Evolutionary conservation across 2,797 vertebrate genomes (phyloP).

Genomic region (Sebastes flavidus): DNA sequence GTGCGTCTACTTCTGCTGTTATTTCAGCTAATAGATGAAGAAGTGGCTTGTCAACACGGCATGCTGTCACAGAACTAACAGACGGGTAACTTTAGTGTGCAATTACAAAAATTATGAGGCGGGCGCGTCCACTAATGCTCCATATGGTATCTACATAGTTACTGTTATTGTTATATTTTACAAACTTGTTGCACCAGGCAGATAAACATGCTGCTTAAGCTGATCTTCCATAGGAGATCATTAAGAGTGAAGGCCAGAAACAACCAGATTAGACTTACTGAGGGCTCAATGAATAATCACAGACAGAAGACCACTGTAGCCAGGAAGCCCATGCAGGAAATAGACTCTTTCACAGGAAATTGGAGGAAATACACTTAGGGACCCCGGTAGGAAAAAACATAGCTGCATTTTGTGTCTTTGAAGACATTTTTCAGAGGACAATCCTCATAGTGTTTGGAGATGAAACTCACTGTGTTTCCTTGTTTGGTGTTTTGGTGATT

Average conservation of each 20-base stretch:
- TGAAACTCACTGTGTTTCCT: not conserved
- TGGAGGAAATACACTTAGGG: slow-evolving; percentile 38
- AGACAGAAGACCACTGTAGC: not conserved
- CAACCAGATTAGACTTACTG: not conserved
- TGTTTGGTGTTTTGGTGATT: slow-evolving; percentile 4
- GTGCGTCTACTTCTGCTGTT: not conserved
- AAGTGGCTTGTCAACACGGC: not conserved
- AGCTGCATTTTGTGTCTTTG: not conserved
- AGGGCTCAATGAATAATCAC: not conserved
- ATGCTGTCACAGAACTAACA: not conserved
- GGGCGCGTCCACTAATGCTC: not conserved
- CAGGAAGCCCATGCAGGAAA: slow-evolving; percentile 59
- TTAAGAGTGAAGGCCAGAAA: not conserved
- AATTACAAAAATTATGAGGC: not conserved
- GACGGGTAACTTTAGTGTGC: not conserved
- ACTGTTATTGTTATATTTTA: not conserved
- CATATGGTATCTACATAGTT: not conserved
- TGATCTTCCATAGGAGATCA: not conserved
- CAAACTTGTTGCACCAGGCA: not conserved
- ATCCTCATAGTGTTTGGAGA: not conserved
- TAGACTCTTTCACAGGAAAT: slow-evolving; percentile 45
- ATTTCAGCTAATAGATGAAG: slow-evolving; percentile 6
- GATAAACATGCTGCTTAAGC: not conserved
- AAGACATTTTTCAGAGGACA: not conserved
- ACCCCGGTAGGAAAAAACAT: not conserved